A percentile compares a stretch with the other conserved stretches of the same genome.
phyloP scores from a whole-genome alignment of 2,113 vertebrate genomes.

The Myrmecophaga tridactyla region DNA sequence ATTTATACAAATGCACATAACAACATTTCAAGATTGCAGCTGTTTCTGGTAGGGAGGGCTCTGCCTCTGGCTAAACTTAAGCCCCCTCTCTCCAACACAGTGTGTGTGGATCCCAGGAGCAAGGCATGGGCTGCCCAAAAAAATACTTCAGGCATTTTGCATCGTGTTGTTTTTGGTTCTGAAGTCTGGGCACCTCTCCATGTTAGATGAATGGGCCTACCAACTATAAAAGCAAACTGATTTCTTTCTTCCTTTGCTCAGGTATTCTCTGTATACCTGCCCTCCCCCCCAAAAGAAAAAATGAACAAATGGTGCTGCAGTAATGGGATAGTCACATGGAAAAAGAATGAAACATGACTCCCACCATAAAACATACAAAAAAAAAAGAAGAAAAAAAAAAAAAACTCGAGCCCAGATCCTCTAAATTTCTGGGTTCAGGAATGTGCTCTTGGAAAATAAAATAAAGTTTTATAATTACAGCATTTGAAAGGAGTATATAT shows the following conservation, averaged over 20 bases:
- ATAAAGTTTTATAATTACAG: not conserved
- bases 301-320: no score
- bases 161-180: not conserved
- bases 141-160: not conserved
- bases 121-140: not conserved
- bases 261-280: no score
- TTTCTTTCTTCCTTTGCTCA: not conserved
- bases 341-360: no score
- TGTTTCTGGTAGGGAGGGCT: not conserved
- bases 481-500: not conserved
- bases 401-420: not conserved
- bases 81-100: not conserved
- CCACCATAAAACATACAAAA: no score
- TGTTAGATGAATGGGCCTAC: fast-evolving
- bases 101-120: not conserved
- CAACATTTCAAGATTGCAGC: not conserved
- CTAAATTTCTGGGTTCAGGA: conserved; percentile 38
- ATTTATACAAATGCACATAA: not conserved
- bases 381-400: no score
- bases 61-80: not conserved
- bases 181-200: not conserved
- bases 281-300: not conserved
- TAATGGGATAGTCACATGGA: no score
- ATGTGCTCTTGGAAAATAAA: not conserved
- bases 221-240: fast-evolving